Evolutionary conservation across 2,797 vertebrate species (phyloP), one percentile per base, ranked within the genome.

Genomic region (Ctenochaetus hawaiiensis): DNA sequence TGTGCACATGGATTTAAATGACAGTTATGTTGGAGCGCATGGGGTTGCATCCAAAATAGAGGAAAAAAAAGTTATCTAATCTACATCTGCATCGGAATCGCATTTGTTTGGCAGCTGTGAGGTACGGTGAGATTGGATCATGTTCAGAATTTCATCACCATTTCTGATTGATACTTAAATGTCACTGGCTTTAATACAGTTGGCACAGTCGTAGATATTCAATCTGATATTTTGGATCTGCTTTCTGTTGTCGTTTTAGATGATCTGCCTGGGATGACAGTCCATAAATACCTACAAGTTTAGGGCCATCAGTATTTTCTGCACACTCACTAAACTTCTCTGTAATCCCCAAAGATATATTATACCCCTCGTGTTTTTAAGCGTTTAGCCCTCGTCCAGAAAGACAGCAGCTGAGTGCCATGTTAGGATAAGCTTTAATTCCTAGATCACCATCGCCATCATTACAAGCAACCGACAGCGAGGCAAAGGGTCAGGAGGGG

Each of bases 91-190:
- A 56, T 56, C 74, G 57, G 73, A 85, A 78, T 81, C 48, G 59
- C 74, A 75, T 87, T 87, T 83, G 65, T 86, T 78, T 87, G 84
- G 76, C 82, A 83, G 76, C 62, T 77, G 67, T 77, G 78, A 77
- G 58, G 43, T 44, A 20, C 11, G 14, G n/a, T 85, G 85, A 82
- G 30, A 59, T 18, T 79, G 77, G 74, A 78, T 69, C 54, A 18
- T 60, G 65, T 70, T 79, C 67, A 74, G 60, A 76, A 78, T 83
- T 77, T 60, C 72, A 83, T 76, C 80, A 52, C 67, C 58, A 70
- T 82, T 88, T 75, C 69, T 81, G 82, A 88, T 86, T 87, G 78
- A 87, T 77, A 69, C 59, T 70, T 85, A 81, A 88, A 83, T 88
- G 79, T 84, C 78, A 85, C 67, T 53, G 74, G 78, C 82, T 92